Conservation (phyloP, 2,888 invertebrate genomes). For the Orthosia cruda region DNA sequence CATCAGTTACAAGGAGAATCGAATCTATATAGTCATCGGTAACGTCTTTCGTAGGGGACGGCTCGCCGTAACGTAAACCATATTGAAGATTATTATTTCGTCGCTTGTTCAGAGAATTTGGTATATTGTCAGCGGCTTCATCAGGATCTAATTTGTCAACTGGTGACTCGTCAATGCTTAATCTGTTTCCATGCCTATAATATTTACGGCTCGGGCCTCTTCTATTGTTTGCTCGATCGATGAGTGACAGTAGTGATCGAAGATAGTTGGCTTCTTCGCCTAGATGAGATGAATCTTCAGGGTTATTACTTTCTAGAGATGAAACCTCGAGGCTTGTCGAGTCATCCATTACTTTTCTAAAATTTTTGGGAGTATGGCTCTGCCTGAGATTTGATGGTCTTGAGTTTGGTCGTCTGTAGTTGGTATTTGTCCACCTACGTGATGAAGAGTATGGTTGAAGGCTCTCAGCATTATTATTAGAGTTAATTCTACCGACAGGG, state of each 20-base stretch:
- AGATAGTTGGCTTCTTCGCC: slow-evolving; percentile 29
- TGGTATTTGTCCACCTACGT: background rate
- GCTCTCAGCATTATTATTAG: slow-evolving; percentile 2
- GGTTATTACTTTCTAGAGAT: slow-evolving; percentile 10
- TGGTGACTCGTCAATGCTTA: slow-evolving; percentile 12
- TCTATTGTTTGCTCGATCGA: slow-evolving; percentile 7
- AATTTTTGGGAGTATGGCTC: background rate
- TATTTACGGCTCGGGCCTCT: slow-evolving; percentile 8
- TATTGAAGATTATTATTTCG: background rate
- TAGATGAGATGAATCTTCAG: background rate
- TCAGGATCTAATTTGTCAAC: slow-evolving; percentile 1
- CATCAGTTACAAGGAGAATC: slow-evolving; percentile 17
- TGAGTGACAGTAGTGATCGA: slow-evolving; percentile 10
- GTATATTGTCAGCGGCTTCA: slow-evolving; percentile 4
- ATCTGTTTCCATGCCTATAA: background rate
- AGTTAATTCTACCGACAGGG: background rate
- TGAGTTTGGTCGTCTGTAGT: slow-evolving; percentile 20
- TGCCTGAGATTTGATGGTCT: slow-evolving; percentile 1
- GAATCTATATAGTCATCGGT: slow-evolving; percentile 20
- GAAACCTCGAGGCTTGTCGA: slow-evolving; percentile 2
- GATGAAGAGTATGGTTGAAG: slow-evolving; percentile 2
- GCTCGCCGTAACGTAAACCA: background rate
- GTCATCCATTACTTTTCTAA: slow-evolving; percentile 16
- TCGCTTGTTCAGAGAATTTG: slow-evolving; percentile 1
- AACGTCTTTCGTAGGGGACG: background rate